Evolutionary conservation across 2,113 vertebrate species (phyloP).

Genomic region (Cyanoderma ruficeps): DNA sequence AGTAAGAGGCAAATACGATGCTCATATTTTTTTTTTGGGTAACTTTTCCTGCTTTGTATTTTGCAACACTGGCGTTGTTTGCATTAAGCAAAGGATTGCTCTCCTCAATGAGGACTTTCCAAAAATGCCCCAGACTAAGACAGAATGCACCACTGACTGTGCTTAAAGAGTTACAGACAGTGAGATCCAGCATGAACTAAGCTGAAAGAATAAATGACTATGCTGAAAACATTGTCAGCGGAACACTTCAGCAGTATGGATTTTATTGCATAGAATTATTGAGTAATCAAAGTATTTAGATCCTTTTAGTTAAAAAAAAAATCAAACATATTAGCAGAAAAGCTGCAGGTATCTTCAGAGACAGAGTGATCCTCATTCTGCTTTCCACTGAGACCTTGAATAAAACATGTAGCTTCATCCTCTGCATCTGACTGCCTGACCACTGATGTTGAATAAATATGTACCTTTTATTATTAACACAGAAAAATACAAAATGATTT

Average conservation of each 20-base stretch:
- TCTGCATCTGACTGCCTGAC: neutral
- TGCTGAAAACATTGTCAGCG: neutral
- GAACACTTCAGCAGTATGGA: neutral
- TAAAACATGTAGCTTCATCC: constrained; percentile 26
- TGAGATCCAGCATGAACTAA: neutral
- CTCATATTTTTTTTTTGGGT: neutral
- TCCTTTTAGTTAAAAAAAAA: constrained; percentile 4
- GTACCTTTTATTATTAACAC: constrained; percentile 60
- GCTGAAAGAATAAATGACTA: neutral
- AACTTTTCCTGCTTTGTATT: neutral
- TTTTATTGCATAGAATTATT: neutral
- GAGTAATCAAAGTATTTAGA: neutral
- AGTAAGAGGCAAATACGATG: neutral
- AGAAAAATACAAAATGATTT: constrained; percentile 47
- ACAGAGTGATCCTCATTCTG: neutral
- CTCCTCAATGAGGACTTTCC: neutral
- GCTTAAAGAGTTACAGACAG: neutral
- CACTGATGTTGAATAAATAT: constrained; percentile 56
- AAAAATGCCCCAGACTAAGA: neutral
- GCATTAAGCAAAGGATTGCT: neutral
- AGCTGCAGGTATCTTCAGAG: neutral
- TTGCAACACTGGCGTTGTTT: neutral
- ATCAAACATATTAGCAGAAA: neutral
- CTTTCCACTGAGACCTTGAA: constrained; percentile 12
- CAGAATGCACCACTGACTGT: neutral